Evolutionary conservation across 2,888 invertebrate species (phyloP), one percentile per base, ranked within the genome.

Genomic region (Morpho achilles): DNA sequence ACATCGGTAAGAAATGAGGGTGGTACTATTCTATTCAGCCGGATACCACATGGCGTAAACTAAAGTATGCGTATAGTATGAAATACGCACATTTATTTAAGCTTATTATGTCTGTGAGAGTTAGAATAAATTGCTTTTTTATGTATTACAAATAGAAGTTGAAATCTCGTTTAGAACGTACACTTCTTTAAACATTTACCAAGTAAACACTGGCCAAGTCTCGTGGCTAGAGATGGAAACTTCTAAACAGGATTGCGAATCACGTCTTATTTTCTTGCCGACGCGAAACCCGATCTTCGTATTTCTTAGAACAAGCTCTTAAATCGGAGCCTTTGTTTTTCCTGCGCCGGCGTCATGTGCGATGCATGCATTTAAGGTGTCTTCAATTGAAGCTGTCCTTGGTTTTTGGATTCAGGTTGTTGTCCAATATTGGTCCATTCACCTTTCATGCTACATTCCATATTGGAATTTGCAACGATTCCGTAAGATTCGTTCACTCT

Each of bases 191-290:
- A 56, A 51, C 49, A 56, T 60, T 56, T 56, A 52, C 40, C 43
- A 41, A 57, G 57, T 57, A 44, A 60, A 60, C 50, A 46, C 16
- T 40, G 54, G 43, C 22, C 50, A 50, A 40, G 48, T 10, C 32
- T 50, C 46, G 50, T 58, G 58, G 43, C 56, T 56, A 54, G 56
- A 53, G 61, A 62, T 63, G 55, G 60, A 59, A 62, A 63, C 60
- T 44, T 53, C 61, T 57, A 57, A 60, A 57, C 64, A 61, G 61
- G 59, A 59, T 61, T 64, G 62, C 61, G 60, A 64, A 56, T 64
- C 64, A 78, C 79, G 79, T 82, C 71, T 76, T 73, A 67, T 67
- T 73, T 81, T 80, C 78, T 81, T 81, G 75, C 63, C 60, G 56
- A 64, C 62, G 66, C 66, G 66, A 66, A 72, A 74, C 74, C 61